phyloP scores from a whole-genome alignment of 2,113 vertebrate species.

The Saccopteryx bilineata region DNA sequence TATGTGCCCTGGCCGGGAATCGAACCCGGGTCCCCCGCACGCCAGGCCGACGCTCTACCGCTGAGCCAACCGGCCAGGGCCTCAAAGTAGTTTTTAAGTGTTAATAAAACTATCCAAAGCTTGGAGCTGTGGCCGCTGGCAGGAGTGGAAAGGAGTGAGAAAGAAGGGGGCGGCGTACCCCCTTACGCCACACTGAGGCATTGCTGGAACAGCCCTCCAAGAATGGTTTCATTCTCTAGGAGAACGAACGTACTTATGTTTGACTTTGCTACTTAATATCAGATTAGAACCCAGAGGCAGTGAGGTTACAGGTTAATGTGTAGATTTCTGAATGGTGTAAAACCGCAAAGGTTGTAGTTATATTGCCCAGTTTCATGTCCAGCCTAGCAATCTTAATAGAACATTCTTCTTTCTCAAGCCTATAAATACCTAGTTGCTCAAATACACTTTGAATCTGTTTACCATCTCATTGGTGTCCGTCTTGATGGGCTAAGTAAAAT shows the following conservation, averaged over 20 bases:
- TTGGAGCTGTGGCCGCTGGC: background rate
- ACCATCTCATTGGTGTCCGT: background rate
- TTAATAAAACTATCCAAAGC: background rate
- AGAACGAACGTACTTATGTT: background rate
- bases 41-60: no score
- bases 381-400: constrained; percentile 19
- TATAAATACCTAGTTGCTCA: background rate
- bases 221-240: background rate
- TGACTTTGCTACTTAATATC: background rate
- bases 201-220: background rate
- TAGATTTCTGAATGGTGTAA: background rate
- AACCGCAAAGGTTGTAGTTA: background rate
- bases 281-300: background rate
- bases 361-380: background rate
- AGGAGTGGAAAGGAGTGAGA: background rate
- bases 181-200: background rate
- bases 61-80: no score
- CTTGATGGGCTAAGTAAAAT: background rate
- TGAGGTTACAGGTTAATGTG: background rate
- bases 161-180: rapidly evolving
- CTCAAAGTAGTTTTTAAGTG: constrained; percentile 5
- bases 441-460: background rate
- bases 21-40: no score
- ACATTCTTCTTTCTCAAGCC: background rate
- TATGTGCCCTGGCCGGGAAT: no score